Conservation (phyloP, 2,797 vertebrate genomes). For the Esox masquinongy region DNA sequence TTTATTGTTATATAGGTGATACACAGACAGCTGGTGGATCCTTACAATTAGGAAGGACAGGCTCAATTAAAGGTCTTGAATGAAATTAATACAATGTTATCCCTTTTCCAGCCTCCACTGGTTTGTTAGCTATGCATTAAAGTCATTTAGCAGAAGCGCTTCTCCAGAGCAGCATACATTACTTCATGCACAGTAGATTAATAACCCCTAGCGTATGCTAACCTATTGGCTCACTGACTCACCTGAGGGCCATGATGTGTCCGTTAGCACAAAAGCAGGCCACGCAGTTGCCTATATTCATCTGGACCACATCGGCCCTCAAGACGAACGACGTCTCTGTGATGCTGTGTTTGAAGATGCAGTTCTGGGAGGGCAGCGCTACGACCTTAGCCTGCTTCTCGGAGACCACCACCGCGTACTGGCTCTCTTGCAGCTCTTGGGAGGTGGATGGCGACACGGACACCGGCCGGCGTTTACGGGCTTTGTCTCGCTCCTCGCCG, state of each 20-base stretch:
- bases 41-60: too few species aligned
- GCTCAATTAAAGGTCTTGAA: too few species aligned
- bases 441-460: conserved; percentile 93
- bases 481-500: conserved; percentile 90
- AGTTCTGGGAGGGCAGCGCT: conserved; percentile 92
- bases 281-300: conserved; percentile 88
- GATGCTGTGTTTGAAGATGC: conserved; percentile 95
- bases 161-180: too few species aligned
- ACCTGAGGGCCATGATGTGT: conserved; percentile 99
- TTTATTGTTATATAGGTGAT: neutral
- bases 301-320: conserved; percentile 91
- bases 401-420: conserved; percentile 96
- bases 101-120: too few species aligned
- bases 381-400: conserved; percentile 99
- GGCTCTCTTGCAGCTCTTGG: conserved; percentile 94
- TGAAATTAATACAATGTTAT: too few species aligned
- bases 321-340: conserved; percentile 97
- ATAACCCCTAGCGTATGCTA: neutral
- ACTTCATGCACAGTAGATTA: too few species aligned
- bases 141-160: too few species aligned
- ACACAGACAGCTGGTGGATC: neutral
- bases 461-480: conserved; percentile 81
- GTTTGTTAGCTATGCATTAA: too few species aligned
- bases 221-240: conserved; percentile 47
- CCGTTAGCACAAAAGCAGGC: conserved; percentile 98